These are phyloP conservation scores for Hyperoplus lanceolatus DNA, from an alignment of 2,797 vertebrate species.

Conservation along the genomic window DNA sequence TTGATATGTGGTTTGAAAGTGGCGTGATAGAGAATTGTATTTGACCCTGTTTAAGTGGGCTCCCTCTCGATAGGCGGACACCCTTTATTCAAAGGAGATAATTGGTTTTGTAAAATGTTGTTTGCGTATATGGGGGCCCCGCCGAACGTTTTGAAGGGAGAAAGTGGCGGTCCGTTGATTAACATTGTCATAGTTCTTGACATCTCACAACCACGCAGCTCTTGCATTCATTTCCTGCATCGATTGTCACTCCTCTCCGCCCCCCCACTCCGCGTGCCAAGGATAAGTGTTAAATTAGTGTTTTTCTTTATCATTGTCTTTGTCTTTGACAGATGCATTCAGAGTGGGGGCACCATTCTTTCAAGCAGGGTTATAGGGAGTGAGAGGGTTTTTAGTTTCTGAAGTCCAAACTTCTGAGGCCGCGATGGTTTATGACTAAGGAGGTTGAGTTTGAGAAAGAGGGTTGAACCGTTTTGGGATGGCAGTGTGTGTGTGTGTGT, in stretches of 20 bases:
- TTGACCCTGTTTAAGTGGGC: conserved; percentile 78
- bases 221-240: conserved; percentile 25
- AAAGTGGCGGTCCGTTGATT: conserved; percentile 61
- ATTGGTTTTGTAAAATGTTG: conserved; percentile 76
- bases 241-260: background rate
- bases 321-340: conserved; percentile 51
- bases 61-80: conserved; percentile 65
- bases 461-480: conserved; percentile 2
- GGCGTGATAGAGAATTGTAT: conserved; percentile 73
- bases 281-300: conserved; percentile 70
- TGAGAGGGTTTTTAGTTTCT: conserved; percentile 32
- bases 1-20: conserved; percentile 81
- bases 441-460: conserved; percentile 32
- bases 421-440: conserved; percentile 68
- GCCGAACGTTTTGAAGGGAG: conserved; percentile 48
- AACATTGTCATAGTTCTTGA: conserved; percentile 75
- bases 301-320: conserved; percentile 61
- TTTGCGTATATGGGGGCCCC: conserved; percentile 15
- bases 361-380: conserved; percentile 1
- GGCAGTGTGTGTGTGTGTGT: background rate
- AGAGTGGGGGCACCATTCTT: conserved; percentile 39
- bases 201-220: conserved; percentile 54
- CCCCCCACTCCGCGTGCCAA: background rate
- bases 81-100: conserved; percentile 79
- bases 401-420: conserved; percentile 59